Conservation (phyloP, 2,888 invertebrate species). For the Chaetoderma sp. region DNA sequence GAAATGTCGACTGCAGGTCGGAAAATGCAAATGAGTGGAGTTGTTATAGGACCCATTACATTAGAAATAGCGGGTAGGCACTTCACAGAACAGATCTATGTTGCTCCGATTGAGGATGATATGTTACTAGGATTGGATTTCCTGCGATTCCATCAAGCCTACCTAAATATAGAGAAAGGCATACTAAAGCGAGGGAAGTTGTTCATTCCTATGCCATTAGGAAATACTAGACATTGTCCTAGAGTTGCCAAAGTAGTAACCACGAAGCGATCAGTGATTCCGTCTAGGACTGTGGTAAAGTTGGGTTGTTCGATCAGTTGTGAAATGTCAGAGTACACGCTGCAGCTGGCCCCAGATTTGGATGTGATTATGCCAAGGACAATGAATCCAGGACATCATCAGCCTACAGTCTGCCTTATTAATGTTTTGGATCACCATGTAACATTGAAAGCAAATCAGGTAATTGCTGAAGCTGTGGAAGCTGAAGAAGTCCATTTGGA, state of each 20-base stretch:
- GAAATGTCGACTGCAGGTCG: slow-evolving; percentile 28
- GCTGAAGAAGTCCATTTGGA: not conserved
- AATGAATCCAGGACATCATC: not conserved
- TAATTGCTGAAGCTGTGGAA: slow-evolving; percentile 14
- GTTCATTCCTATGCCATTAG: not conserved
- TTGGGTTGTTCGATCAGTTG: slow-evolving; percentile 6
- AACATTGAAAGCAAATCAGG: slow-evolving; percentile 9
- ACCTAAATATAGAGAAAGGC: slow-evolving; percentile 8
- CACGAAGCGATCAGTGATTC: slow-evolving; percentile 11
- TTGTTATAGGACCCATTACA: slow-evolving; percentile 14
- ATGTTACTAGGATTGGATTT: slow-evolving; percentile 32
- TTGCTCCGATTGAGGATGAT: slow-evolving; percentile 34
- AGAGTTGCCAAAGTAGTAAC: slow-evolving; percentile 11
- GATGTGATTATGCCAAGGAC: slow-evolving; percentile 21
- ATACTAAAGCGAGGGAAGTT: slow-evolving; percentile 1
- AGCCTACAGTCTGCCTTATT: slow-evolving; percentile 17
- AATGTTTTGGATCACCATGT: slow-evolving; percentile 11
- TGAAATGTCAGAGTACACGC: slow-evolving; percentile 14
- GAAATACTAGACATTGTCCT: not conserved
- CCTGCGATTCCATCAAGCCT: slow-evolving; percentile 1
- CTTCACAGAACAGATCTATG: slow-evolving; percentile 24
- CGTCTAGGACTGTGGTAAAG: slow-evolving; percentile 22
- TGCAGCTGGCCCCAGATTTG: slow-evolving; percentile 16
- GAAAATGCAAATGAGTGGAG: slow-evolving; percentile 22
- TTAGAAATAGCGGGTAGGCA: too few relatives aligned